Evolutionary conservation across 53 echinoderm and acorn worm species (phyloP).

Genomic region (Holothuria leucospilota): DNA sequence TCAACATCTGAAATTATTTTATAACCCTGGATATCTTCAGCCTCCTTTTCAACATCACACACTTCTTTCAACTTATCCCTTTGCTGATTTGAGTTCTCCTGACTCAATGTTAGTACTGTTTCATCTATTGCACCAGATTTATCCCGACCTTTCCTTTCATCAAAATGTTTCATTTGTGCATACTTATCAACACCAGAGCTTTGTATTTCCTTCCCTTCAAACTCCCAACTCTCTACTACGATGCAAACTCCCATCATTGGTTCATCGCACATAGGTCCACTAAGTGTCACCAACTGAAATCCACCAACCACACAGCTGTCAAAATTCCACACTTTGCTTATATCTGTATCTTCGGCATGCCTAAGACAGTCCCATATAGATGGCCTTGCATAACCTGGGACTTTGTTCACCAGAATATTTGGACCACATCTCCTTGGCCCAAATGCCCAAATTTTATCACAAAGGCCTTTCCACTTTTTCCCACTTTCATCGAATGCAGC

Average conservation of each 20-base stretch:
- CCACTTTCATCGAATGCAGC: constrained; percentile 78
- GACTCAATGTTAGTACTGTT: too few species aligned
- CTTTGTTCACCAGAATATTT: constrained; percentile 86
- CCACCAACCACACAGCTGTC: constrained; percentile 94
- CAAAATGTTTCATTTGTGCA: too few species aligned
- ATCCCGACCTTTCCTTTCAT: too few species aligned
- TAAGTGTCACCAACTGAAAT: constrained; percentile 95
- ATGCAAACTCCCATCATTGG: constrained; percentile 99
- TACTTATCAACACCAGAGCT: background rate
- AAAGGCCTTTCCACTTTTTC: constrained; percentile 81
- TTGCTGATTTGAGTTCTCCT: too few species aligned
- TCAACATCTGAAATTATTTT: too few species aligned
- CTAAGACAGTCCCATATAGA: constrained; percentile 86
- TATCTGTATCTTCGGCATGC: background rate
- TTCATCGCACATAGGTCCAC: constrained; percentile 94
- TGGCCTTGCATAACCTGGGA: constrained; percentile 75
- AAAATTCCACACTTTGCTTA: constrained; percentile 59
- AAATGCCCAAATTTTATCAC: constrained; percentile 90
- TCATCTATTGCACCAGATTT: too few species aligned
- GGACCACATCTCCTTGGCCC: constrained; percentile 93
- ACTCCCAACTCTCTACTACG: constrained; percentile 77
- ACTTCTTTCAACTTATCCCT: too few species aligned
- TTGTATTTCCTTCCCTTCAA: constrained; percentile 38
- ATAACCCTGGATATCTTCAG: too few species aligned
- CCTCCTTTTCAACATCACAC: too few species aligned